Evolutionary conservation across 2,113 vertebrate genomes (phyloP).

Genomic region (Talpa occidentalis): DNA sequence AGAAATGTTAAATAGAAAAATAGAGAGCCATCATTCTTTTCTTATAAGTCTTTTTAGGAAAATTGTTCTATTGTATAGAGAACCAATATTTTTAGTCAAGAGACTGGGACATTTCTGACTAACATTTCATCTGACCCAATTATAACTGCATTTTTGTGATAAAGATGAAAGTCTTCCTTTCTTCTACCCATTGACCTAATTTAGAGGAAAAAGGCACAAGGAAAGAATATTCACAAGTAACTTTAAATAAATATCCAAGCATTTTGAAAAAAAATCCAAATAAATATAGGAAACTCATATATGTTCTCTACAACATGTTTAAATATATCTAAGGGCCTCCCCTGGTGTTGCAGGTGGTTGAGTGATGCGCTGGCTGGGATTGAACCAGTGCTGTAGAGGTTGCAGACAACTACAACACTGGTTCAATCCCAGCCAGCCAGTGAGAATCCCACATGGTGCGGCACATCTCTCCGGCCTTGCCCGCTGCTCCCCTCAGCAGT

Average conservation of each 20-base stretch:
- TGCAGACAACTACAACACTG: no score
- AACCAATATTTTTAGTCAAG: conserved; percentile 52
- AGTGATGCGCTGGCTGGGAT: no score
- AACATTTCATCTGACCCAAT: conserved; percentile 41
- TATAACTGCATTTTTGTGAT: conserved; percentile 48
- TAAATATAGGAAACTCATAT: not conserved
- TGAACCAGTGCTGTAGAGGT: no score
- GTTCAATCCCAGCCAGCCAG: no score
- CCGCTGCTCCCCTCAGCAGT: no score
- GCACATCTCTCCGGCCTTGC: no score
- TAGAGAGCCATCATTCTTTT: not conserved
- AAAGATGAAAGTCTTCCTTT: not conserved
- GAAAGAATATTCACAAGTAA: not conserved
- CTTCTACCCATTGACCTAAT: not conserved
- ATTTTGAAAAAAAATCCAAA: not conserved
- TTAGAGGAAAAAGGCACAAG: not conserved
- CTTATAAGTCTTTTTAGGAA: conserved; percentile 36
- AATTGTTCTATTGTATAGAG: conserved; percentile 1
- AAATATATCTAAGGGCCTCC: no score
- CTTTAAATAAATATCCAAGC: not conserved
- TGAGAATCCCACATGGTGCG: no score
- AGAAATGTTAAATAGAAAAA: conserved; percentile 63
- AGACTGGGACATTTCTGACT: conserved; percentile 38
- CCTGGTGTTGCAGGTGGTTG: no score
- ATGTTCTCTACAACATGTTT: not conserved